These are phyloP conservation scores for Aulostomus chinensis DNA, from an alignment of 2,797 vertebrate genomes.

Conservation along the genomic window DNA sequence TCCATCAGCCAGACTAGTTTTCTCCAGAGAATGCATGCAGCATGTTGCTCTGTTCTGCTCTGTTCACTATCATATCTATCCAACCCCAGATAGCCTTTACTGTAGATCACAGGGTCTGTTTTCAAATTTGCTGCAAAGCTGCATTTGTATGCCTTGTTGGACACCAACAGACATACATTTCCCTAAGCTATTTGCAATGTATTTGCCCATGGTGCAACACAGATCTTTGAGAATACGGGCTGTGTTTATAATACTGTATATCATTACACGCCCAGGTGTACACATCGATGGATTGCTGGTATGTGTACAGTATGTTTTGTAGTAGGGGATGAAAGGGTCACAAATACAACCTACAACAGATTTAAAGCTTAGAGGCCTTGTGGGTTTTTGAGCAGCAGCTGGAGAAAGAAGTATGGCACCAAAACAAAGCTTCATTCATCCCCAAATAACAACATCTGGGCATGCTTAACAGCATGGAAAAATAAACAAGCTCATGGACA, in stretches of 20 bases:
- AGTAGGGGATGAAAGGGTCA: slow-evolving; percentile 35
- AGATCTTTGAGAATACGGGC: slow-evolving; percentile 14
- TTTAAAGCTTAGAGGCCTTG: slow-evolving; percentile 42
- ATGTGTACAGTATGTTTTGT: slow-evolving; percentile 23
- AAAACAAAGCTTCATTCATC: slow-evolving; percentile 73
- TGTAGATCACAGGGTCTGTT: slow-evolving; percentile 65
- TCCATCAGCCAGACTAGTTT: slow-evolving; percentile 67
- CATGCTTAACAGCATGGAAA: slow-evolving; percentile 70
- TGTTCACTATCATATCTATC: slow-evolving; percentile 63
- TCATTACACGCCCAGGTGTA: slow-evolving; percentile 18
- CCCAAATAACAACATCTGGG: slow-evolving; percentile 77
- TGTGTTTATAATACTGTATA: slow-evolving; percentile 20
- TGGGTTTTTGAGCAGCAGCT: slow-evolving; percentile 65
- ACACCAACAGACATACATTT: slow-evolving; percentile 27
- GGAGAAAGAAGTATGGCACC: slow-evolving; percentile 43
- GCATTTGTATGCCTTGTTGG: slow-evolving; percentile 56
- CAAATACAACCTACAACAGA: slow-evolving; percentile 33
- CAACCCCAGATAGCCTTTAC: slow-evolving; percentile 66
- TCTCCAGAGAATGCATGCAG: slow-evolving; percentile 56
- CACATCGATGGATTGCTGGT: slow-evolving; percentile 22
- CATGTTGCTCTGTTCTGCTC: slow-evolving; percentile 62
- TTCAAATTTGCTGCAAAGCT: slow-evolving; percentile 55
- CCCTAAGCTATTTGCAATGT: slow-evolving; percentile 32
- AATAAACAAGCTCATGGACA: slow-evolving; percentile 75
- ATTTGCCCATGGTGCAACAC: slow-evolving; percentile 15